Evolutionary conservation across 2,888 invertebrate species (phyloP).

Genomic region (Chrysolina haemoptera): DNA sequence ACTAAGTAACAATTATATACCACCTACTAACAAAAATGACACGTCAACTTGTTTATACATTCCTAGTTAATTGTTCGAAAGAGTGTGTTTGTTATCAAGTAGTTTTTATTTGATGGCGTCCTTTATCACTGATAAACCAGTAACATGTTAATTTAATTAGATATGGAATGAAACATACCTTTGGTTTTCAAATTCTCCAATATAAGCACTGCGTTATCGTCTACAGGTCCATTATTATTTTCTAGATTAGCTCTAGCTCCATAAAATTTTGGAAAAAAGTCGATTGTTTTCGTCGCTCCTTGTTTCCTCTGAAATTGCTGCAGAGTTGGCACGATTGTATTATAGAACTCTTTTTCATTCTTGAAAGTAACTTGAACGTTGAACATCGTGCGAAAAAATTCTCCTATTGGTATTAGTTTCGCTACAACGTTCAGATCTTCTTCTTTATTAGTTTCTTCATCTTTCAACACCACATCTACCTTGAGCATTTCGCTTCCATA

Average conservation of each 20-base stretch:
- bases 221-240: conserved; percentile 61
- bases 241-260: conserved; percentile 56
- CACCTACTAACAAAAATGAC: no score
- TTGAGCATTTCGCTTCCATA: conserved; percentile 73
- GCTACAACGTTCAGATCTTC: conserved; percentile 62
- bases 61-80: no score
- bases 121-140: no score
- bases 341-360: conserved; percentile 72
- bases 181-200: conserved; percentile 69
- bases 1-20: no score
- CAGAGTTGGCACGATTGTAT: conserved; percentile 69
- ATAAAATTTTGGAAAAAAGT: conserved; percentile 62
- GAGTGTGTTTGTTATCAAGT: no score
- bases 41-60: no score
- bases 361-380: conserved; percentile 71
- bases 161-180: conserved; percentile 21
- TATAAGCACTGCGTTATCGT: conserved; percentile 71
- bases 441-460: conserved; percentile 7
- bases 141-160: no score
- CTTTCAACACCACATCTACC: conserved; percentile 46
- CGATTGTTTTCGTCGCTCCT: conserved; percentile 64
- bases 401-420: conserved; percentile 42
- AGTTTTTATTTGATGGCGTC: no score
- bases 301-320: conserved; percentile 68
- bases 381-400: conserved; percentile 66